Evolutionary conservation across 2,888 invertebrate species (phyloP).

Genomic region (Thereva nobilitata): DNA sequence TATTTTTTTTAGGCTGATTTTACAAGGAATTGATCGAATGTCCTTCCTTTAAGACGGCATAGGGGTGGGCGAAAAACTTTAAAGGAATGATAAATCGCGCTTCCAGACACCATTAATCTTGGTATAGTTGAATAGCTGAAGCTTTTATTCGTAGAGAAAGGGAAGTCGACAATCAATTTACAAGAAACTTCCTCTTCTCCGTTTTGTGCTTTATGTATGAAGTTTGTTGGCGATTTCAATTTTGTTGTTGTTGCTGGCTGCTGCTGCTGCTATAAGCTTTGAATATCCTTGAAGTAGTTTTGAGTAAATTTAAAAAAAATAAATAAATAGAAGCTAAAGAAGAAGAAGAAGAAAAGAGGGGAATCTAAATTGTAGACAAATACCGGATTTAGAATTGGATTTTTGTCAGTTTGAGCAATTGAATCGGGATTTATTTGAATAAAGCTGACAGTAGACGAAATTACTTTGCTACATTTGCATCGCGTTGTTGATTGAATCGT

Average conservation of each 20-base stretch:
- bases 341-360: neutral
- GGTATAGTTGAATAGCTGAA: conserved; percentile 19
- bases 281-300: too few relatives aligned
- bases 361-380: too few relatives aligned
- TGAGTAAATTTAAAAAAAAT: neutral
- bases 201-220: conserved; percentile 8
- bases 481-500: too few relatives aligned
- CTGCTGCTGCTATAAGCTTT: too few relatives aligned
- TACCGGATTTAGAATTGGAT: too few relatives aligned
- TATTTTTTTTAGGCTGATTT: conserved; percentile 40
- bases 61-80: conserved; percentile 19
- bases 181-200: conserved; percentile 32
- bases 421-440: too few relatives aligned
- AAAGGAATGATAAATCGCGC: conserved; percentile 42
- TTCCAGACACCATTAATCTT: conserved; percentile 42
- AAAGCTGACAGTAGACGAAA: too few relatives aligned
- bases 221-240: neutral
- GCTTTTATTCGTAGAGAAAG: conserved; percentile 9
- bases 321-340: neutral
- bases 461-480: too few relatives aligned
- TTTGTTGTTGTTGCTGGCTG: too few relatives aligned
- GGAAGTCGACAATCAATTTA: conserved; percentile 41
- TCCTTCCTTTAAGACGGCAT: neutral
- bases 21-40: conserved; percentile 40
- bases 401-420: too few relatives aligned